A percentile compares a stretch with the other conserved stretches of the same genome.
Conservation (phyloP, 2,888 invertebrate species). For the Margaritifera margaritifera region DNA sequence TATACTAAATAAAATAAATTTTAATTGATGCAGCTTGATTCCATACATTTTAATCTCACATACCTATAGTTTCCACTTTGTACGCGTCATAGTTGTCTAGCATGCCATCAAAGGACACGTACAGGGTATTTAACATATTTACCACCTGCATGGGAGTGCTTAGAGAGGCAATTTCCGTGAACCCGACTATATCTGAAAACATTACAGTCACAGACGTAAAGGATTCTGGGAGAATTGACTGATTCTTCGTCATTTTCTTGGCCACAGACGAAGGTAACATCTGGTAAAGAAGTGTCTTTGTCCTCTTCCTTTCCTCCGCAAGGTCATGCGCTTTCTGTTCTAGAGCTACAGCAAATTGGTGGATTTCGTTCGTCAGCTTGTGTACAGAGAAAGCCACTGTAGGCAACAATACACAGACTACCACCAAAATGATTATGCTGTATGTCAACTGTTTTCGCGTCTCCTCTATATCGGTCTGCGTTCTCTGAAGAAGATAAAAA, state of each 20-base stretch:
- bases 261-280: constrained; percentile 23
- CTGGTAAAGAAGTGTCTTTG: constrained; percentile 10
- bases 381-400: no score
- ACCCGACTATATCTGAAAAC: constrained; percentile 18
- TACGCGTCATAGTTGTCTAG: constrained; percentile 45
- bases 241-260: constrained; percentile 4
- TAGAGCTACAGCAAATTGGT: no score
- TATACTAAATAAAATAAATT: no score
- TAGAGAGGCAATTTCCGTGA: constrained; percentile 1
- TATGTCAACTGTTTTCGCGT: no score
- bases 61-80: constrained; percentile 53
- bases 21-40: no score
- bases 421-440: no score
- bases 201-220: constrained; percentile 15
- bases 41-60: no score
- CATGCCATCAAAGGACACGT: constrained; percentile 42
- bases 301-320: constrained; percentile 3
- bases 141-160: constrained; percentile 22
- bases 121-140: constrained; percentile 43
- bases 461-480: background rate
- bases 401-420: no score
- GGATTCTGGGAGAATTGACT: constrained; percentile 10
- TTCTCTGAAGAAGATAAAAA: no score
- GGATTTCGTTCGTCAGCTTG: no score
- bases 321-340: background rate